These are phyloP conservation scores for Diplazon laetatorius DNA, from an alignment of 2,888 invertebrate species.

Conservation along the genomic window DNA sequence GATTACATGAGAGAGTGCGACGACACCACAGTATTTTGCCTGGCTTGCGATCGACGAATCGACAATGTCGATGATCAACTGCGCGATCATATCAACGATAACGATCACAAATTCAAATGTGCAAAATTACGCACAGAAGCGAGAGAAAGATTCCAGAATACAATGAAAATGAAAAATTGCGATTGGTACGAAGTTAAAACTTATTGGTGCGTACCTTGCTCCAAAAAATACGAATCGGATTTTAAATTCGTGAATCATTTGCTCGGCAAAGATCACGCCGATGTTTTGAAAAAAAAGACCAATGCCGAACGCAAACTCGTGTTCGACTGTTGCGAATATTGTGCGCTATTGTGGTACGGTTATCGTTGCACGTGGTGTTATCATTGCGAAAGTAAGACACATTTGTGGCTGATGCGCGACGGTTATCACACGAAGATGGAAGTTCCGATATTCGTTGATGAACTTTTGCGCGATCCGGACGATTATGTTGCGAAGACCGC, in stretches of 20 bases:
- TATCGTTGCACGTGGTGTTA: conserved; percentile 23
- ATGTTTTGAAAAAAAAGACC: background rate
- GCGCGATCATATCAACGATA: conserved; percentile 20
- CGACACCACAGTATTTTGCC: conserved; percentile 65
- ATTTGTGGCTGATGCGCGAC: conserved; percentile 1
- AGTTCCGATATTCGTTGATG: conserved; percentile 30
- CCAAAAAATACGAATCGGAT: background rate
- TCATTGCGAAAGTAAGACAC: conserved; percentile 31
- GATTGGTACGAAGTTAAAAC: conserved; percentile 47
- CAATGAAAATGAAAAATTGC: conserved; percentile 34
- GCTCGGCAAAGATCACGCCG: background rate
- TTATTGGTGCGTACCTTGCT: conserved; percentile 58
- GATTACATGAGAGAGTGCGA: conserved; percentile 66
- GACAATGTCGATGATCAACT: conserved; percentile 9
- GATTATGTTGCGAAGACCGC: conserved; percentile 57
- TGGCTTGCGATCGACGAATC: conserved; percentile 63
- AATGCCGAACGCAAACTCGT: background rate
- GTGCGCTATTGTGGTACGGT: conserved; percentile 58
- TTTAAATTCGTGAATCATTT: conserved; percentile 42
- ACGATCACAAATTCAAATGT: conserved; percentile 16
- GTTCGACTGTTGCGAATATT: conserved; percentile 52
- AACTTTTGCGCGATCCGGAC: conserved; percentile 49
- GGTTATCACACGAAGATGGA: background rate
- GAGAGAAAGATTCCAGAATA: too few relatives aligned
- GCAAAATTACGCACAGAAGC: background rate